Percentiles rank a stretch among this genome's conserved stretches.
These are phyloP conservation scores for Spilarctia lutea DNA, from an alignment of 2,888 invertebrate species.

Conservation along the genomic window DNA sequence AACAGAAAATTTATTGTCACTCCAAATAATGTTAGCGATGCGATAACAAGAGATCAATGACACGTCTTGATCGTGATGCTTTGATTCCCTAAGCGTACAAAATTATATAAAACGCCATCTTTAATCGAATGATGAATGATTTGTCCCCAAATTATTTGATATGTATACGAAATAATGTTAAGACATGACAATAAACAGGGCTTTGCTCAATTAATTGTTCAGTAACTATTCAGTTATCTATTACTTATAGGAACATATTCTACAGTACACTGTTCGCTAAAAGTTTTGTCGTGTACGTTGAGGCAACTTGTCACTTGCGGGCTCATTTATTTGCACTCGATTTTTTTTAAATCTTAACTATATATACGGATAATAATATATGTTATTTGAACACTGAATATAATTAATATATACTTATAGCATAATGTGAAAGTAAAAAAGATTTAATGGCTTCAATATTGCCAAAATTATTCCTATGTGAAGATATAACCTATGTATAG, in stretches of 20 bases:
- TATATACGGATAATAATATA: not conserved
- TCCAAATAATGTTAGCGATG: slow-evolving; percentile 55
- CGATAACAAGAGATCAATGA: slow-evolving; percentile 46
- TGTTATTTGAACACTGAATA: not conserved
- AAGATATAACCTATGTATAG: not conserved
- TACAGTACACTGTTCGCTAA: slow-evolving; percentile 38
- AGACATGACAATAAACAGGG: slow-evolving; percentile 49
- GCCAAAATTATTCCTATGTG: not conserved
- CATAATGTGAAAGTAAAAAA: not conserved
- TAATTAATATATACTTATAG: not conserved
- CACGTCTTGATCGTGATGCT: slow-evolving; percentile 46
- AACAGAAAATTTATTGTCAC: slow-evolving; percentile 73
- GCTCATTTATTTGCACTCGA: not conserved
- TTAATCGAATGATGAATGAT: slow-evolving; percentile 54
- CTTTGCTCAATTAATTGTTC: slow-evolving; percentile 76
- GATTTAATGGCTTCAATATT: not conserved
- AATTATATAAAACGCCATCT: slow-evolving; percentile 50
- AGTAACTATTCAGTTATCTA: slow-evolving; percentile 42
- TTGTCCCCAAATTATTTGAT: slow-evolving; percentile 72
- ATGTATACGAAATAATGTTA: slow-evolving; percentile 76
- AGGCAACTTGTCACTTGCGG: slow-evolving; percentile 5
- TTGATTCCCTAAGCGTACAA: slow-evolving; percentile 52
- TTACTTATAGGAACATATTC: slow-evolving; percentile 58
- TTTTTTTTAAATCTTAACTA: not conserved
- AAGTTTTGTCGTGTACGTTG: slow-evolving; percentile 22